These are phyloP conservation scores for Brachionichthys hirsutus DNA, from an alignment of 2,113 vertebrate species.

Conservation along the genomic window DNA sequence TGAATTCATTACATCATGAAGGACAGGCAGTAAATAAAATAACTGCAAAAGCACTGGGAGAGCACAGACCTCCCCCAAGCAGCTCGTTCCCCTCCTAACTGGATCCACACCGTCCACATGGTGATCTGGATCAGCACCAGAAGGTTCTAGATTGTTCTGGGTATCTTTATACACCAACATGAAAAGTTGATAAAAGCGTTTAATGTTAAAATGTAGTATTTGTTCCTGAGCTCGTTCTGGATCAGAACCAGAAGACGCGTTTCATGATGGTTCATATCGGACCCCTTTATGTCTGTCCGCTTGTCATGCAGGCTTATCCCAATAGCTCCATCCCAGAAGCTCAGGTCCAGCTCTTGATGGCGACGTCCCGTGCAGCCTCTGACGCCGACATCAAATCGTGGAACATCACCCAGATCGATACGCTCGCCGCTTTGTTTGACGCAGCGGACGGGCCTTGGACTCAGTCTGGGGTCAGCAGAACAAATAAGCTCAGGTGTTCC, in stretches of 20 bases:
- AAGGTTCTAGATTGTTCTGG: no score
- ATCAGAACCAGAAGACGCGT: no score
- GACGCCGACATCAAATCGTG: conserved; percentile 59
- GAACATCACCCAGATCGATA: conserved; percentile 71
- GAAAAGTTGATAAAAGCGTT: no score
- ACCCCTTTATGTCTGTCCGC: neutral
- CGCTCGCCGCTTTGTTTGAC: conserved; percentile 68
- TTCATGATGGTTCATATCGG: no score
- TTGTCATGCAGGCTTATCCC: conserved; percentile 59
- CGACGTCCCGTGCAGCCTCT: conserved; percentile 61
- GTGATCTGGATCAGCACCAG: no score
- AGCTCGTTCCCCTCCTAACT: no score
- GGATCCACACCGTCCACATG: no score
- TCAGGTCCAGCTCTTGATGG: conserved; percentile 63
- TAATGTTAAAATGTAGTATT: no score
- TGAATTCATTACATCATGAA: neutral
- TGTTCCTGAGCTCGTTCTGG: no score
- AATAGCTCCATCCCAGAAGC: conserved; percentile 52
- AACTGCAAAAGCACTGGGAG: no score
- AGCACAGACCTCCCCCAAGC: no score
- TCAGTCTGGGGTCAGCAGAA: conserved; percentile 55
- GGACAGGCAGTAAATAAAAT: neutral
- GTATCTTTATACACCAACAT: no score
- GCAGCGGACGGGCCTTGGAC: conserved; percentile 59
- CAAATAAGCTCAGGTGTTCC: neutral